Base-by-base conservation (phyloP, 2,888 invertebrate genomes). In the Polymixis lichenea region DNA sequence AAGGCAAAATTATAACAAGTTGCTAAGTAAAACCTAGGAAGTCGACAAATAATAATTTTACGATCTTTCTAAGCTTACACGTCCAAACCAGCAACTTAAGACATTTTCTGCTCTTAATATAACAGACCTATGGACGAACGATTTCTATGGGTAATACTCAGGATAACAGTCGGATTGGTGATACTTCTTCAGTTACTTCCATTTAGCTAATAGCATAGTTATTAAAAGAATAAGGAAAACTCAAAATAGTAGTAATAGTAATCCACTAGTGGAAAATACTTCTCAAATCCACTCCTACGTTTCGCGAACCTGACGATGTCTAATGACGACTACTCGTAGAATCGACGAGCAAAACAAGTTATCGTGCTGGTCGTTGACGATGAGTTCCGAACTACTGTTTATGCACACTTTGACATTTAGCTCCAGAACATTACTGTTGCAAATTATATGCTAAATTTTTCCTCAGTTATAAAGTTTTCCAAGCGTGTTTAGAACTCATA, bases 361-460 rank as follows among this genome's bases (percentile, higher is more conserved):
- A 49, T 51, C 38, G 19, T 43, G 9, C 4, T 38, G 38, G 15
- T 62, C 38, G 28, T 79, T 56, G 49, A 62, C n/a, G 78, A 78
- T 78, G 25, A 78, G 46, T 62, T 71, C 69, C 53, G 78, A 71
- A 71, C 72, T 43, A 51, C 64, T 72, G 32, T 32, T 80, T 78
- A 28, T 66, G 38, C 61, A 74, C 49, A 70, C 70, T 62, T 61
- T 65, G 64, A 81, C 75, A 80, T 78, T 78, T 74, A 66, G 38
- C 49, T 66, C 19, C 19, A 65, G n/a, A n/a, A 72, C 65, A 72
- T 60, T 49, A 72, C 46, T 28, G 53, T 72, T 55, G 65, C 80
- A n/a, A 61, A 80, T 80, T 11, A 80, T 73, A 73, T 55, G 80
- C 60, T 55, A 61, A 78, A 49, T 46, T 61, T 72, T 72, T 74